Percentiles rank a stretch among this genome's conserved stretches.
Conservation (phyloP, 2,888 invertebrate species). For the Apoda limacodes region DNA sequence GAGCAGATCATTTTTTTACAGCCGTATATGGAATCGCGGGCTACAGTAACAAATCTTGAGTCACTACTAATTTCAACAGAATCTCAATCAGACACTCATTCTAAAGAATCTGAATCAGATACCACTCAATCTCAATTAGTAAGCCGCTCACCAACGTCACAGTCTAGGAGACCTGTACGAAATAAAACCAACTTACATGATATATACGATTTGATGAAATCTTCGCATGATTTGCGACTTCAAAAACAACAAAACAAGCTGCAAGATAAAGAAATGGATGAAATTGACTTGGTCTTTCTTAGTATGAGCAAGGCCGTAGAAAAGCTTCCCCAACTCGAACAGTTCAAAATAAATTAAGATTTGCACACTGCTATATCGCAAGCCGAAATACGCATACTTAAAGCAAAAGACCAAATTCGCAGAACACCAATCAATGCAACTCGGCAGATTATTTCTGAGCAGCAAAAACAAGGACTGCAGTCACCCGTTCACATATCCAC, state of each 20-base stretch:
- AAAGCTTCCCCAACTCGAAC: slow-evolving; percentile 3
- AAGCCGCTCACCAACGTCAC: too few species aligned
- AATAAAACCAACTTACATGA: slow-evolving; percentile 1
- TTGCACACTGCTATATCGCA: slow-evolving; percentile 3
- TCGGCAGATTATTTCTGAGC: too few species aligned
- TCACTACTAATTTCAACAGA: slow-evolving; percentile 5
- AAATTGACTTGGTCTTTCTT: slow-evolving; percentile 2
- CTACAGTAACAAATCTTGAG: slow-evolving; percentile 13
- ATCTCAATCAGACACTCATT: too few species aligned
- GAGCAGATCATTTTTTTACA: slow-evolving; percentile 21
- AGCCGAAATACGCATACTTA: slow-evolving; percentile 2
- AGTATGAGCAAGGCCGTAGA: slow-evolving; percentile 3
- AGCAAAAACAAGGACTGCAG: too few species aligned
- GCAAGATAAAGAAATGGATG: slow-evolving; percentile 2
- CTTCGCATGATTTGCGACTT: slow-evolving; percentile 1
- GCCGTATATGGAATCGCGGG: slow-evolving; percentile 15
- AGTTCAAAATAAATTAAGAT: slow-evolving; percentile 2
- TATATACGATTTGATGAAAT: slow-evolving; percentile 8
- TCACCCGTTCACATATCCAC: too few species aligned
- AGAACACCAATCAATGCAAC: too few species aligned
- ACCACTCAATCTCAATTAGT: too few species aligned
- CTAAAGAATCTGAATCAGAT: too few species aligned
- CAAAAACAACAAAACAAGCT: background rate
- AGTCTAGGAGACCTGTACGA: too few species aligned
- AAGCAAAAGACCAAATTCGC: too few species aligned